phyloP scores from a whole-genome alignment of 2,113 vertebrate species.

The Urocynchramus pylzowi region DNA sequence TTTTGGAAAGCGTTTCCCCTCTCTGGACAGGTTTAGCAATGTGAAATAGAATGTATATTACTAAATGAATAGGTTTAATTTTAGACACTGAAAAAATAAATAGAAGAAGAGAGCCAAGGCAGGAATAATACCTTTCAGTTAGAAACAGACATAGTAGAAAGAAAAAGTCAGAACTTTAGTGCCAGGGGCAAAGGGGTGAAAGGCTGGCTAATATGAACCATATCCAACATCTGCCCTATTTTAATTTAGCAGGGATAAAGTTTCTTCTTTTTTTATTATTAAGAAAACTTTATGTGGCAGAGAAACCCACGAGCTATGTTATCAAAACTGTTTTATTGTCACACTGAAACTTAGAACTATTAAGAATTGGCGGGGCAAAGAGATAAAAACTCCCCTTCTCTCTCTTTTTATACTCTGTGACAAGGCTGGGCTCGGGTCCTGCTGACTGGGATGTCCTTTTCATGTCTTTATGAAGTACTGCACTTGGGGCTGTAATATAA shows the following conservation, averaged over 20 bases:
- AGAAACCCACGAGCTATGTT: conserved; percentile 48
- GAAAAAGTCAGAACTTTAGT: conserved; percentile 50
- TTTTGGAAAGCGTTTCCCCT: conserved; percentile 19
- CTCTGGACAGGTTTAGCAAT: conserved; percentile 17
- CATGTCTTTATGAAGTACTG: conserved; percentile 25
- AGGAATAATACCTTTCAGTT: conserved; percentile 53
- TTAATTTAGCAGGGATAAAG: conserved; percentile 66
- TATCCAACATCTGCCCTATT: conserved; percentile 59
- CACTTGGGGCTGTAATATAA: conserved; percentile 13
- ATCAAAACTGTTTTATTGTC: conserved; percentile 55
- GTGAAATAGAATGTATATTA: conserved; percentile 26
- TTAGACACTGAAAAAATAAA: conserved; percentile 50
- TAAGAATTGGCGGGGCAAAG: background rate
- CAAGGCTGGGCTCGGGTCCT: conserved; percentile 22
- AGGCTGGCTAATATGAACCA: conserved; percentile 45
- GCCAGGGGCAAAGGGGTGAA: conserved; percentile 47
- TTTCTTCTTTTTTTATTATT: conserved; percentile 67
- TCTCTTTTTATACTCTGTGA: conserved; percentile 35
- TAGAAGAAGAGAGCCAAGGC: conserved; percentile 15
- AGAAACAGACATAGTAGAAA: conserved; percentile 46
- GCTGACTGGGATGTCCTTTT: conserved; percentile 40
- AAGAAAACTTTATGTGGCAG: conserved; percentile 64
- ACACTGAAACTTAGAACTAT: conserved; percentile 33
- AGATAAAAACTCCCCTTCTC: conserved; percentile 55
- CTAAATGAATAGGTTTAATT: conserved; percentile 57